Conservation (phyloP, 2,888 invertebrate genomes). For the Diplolepis rosae region DNA sequence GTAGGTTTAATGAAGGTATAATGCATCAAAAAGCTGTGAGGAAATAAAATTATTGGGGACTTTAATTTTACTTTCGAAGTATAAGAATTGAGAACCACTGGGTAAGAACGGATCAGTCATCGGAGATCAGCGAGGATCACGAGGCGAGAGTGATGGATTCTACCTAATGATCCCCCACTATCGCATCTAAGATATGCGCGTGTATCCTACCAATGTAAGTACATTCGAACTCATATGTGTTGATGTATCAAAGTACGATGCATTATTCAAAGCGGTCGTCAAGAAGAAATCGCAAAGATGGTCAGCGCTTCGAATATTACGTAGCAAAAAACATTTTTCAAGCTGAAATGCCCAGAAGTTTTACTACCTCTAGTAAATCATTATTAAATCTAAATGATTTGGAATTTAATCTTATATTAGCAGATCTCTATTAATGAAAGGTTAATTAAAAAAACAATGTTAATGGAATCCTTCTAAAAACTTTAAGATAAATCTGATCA, state of each 20-base stretch:
- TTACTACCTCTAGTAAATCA: no score
- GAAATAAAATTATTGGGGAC: background rate
- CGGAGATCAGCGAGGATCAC: slow-evolving; percentile 62
- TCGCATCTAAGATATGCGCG: slow-evolving; percentile 25
- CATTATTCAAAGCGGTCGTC: slow-evolving; percentile 40
- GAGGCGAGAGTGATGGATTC: slow-evolving; percentile 62
- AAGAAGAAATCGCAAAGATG: slow-evolving; percentile 13
- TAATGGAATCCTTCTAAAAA: no score
- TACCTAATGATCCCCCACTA: slow-evolving; percentile 61
- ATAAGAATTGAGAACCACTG: slow-evolving; percentile 53
- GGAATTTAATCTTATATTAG: no score
- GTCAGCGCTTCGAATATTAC: slow-evolving; percentile 24
- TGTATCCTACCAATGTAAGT: slow-evolving; percentile 1
- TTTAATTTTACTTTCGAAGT: background rate
- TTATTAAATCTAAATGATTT: no score
- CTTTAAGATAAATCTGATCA: no score
- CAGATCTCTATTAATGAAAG: no score
- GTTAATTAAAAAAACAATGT: no score
- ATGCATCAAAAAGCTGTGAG: background rate
- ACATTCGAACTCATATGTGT: slow-evolving; percentile 15
- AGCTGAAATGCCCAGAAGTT: background rate
- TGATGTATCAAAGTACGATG: slow-evolving; percentile 35
- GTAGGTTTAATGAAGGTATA: background rate
- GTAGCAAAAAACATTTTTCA: background rate
- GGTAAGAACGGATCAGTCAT: slow-evolving; percentile 59